Evolutionary conservation across 2,797 vertebrate genomes (phyloP).

Genomic region (Naso thynnoides): DNA sequence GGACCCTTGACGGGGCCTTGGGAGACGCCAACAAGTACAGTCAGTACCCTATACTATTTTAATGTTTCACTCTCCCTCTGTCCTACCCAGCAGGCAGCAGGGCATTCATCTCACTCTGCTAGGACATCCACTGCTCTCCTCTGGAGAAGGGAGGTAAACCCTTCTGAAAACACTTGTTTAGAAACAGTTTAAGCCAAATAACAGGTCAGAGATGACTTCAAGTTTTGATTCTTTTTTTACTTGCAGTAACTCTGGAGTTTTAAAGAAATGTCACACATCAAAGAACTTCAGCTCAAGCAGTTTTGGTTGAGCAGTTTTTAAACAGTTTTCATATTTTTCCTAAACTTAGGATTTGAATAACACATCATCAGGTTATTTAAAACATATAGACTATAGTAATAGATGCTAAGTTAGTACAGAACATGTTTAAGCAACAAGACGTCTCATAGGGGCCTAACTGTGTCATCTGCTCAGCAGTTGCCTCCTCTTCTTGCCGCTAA

Average conservation of each 20-base stretch:
- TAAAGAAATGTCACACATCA: conserved; percentile 4
- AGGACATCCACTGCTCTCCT: neutral
- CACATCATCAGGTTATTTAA: too few relatives aligned
- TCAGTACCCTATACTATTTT: conserved; percentile 53
- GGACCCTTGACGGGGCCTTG: conserved; percentile 40
- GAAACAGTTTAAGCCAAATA: conserved; percentile 31
- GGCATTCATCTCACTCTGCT: conserved; percentile 55
- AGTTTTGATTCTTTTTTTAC: conserved; percentile 9
- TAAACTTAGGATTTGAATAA: too few relatives aligned
- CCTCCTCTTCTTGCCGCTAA: too few relatives aligned
- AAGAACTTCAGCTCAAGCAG: neutral
- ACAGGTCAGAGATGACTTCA: conserved; percentile 24
- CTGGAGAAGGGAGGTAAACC: conserved; percentile 24
- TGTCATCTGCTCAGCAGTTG: too few relatives aligned
- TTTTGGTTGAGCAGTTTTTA: too few relatives aligned
- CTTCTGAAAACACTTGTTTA: conserved; percentile 37
- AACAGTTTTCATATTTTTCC: too few relatives aligned
- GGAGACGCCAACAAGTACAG: conserved; percentile 49
- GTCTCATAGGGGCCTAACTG: too few relatives aligned
- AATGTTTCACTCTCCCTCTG: conserved; percentile 66
- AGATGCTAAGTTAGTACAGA: too few relatives aligned
- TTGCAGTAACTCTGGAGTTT: conserved; percentile 7
- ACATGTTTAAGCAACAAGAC: too few relatives aligned
- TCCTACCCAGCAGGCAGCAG: conserved; percentile 32
- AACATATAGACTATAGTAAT: too few relatives aligned